These are phyloP conservation scores for Theretra japonica DNA, from an alignment of 2,888 invertebrate genomes.

Conservation along the genomic window DNA sequence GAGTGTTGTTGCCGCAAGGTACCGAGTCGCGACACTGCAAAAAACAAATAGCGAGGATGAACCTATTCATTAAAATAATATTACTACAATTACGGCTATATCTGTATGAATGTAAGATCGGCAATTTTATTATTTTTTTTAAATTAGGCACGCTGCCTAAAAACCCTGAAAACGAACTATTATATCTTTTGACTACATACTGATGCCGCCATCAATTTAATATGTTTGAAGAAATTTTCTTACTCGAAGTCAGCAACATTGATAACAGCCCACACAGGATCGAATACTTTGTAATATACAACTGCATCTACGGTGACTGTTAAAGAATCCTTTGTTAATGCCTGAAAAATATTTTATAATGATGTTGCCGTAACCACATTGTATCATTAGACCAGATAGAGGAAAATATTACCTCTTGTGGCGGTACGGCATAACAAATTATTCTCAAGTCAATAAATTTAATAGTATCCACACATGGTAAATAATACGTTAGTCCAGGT, in stretches of 20 bases:
- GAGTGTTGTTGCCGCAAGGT: conserved; percentile 91
- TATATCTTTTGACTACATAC: too few species aligned
- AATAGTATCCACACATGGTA: conserved; percentile 95
- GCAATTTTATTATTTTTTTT: too few species aligned
- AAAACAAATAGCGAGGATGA: conserved; percentile 35
- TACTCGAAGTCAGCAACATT: conserved; percentile 62
- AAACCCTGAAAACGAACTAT: too few species aligned
- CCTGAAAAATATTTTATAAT: conserved; percentile 48
- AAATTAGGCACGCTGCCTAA: too few species aligned
- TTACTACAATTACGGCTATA: too few species aligned
- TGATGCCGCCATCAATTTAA: too few species aligned
- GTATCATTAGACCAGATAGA: too few species aligned
- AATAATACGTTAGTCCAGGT: conserved; percentile 93
- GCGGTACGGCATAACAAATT: conserved; percentile 95
- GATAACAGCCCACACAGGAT: conserved; percentile 88
- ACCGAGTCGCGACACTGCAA: conserved; percentile 88
- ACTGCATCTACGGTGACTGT: conserved; percentile 96
- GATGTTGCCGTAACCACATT: not conserved
- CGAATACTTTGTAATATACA: conserved; percentile 89
- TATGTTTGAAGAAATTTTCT: conserved; percentile 4
- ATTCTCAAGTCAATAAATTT: conserved; percentile 94
- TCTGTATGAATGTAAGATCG: too few species aligned
- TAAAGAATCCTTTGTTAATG: conserved; percentile 89
- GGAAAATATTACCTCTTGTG: conserved; percentile 90
- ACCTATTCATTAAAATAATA: not conserved